Percentiles rank a stretch among this genome's conserved stretches.
Conservation (phyloP, 2,888 invertebrate species). For the Synergus umbraculus region DNA sequence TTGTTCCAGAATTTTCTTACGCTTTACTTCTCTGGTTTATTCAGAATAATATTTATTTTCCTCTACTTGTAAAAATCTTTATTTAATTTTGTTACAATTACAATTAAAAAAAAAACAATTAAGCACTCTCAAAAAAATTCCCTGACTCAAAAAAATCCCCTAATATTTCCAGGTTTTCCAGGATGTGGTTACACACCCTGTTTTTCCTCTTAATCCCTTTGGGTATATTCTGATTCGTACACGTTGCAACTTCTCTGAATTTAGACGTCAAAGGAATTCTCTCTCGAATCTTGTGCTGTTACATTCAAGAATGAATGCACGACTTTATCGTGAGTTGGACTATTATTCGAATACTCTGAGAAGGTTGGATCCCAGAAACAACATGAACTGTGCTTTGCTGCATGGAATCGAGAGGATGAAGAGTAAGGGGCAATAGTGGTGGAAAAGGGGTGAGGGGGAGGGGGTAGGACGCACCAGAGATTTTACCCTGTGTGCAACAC, state of each 20-base stretch:
- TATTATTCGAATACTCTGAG: neutral
- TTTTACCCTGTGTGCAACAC: conserved; percentile 53
- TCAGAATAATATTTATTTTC: too few species aligned
- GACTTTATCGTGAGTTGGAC: conserved; percentile 1
- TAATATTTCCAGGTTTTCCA: too few species aligned
- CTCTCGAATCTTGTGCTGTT: neutral
- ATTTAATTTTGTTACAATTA: too few species aligned
- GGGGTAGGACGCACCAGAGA: conserved; percentile 55
- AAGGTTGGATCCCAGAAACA: conserved; percentile 47
- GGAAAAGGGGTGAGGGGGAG: conserved; percentile 11
- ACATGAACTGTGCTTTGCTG: conserved; percentile 63
- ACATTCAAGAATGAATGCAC: conserved; percentile 16
- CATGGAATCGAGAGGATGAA: conserved; percentile 58
- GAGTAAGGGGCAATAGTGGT: conserved; percentile 48
- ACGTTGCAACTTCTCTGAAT: conserved; percentile 4
- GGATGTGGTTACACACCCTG: too few species aligned
- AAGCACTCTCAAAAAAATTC: too few species aligned
- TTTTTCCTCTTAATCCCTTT: neutral
- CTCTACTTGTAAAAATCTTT: too few species aligned
- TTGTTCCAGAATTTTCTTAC: too few species aligned
- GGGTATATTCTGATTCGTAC: neutral
- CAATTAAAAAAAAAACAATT: too few species aligned
- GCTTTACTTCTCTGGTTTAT: too few species aligned
- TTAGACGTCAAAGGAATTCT: conserved; percentile 18
- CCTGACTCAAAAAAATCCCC: too few species aligned